phyloP scores from a whole-genome alignment of 2,113 vertebrate species.

The Larimichthys crocea region DNA sequence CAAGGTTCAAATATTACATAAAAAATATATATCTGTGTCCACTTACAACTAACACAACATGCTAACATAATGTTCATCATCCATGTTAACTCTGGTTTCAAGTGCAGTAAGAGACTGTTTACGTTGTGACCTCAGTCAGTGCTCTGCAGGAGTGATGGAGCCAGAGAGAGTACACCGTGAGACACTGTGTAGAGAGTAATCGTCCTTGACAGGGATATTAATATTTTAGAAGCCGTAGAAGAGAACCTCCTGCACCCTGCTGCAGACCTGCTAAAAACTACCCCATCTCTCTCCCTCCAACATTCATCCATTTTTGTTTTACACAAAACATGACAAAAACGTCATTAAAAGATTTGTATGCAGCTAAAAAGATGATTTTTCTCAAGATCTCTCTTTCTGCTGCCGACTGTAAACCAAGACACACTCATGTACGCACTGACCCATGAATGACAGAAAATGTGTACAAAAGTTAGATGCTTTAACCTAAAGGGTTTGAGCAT shows the following conservation, averaged over 20 bases:
- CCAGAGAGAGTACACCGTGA: conserved; percentile 46
- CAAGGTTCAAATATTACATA: background rate
- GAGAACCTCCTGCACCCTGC: conserved; percentile 50
- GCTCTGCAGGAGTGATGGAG: conserved; percentile 59
- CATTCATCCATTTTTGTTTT: conserved; percentile 33
- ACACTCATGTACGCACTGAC: background rate
- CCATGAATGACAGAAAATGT: background rate
- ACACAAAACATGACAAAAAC: conserved; percentile 13
- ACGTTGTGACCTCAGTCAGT: conserved; percentile 32
- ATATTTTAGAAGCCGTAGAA: conserved; percentile 71
- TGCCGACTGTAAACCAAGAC: background rate
- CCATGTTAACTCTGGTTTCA: conserved; percentile 28
- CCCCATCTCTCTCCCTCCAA: background rate
- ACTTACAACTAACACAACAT: background rate
- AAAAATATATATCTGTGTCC: background rate
- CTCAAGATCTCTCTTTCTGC: background rate
- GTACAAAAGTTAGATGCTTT: no score
- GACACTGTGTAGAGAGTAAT: conserved; percentile 63
- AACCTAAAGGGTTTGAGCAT: background rate
- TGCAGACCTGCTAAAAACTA: conserved; percentile 42
- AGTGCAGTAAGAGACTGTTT: conserved; percentile 23
- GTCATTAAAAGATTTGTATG: conserved; percentile 6
- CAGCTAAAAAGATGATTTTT: background rate
- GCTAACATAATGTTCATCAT: background rate
- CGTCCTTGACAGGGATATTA: conserved; percentile 70